These are phyloP conservation scores for Camelus dromedarius DNA, from an alignment of 2,113 vertebrate genomes.

Conservation along the genomic window DNA sequence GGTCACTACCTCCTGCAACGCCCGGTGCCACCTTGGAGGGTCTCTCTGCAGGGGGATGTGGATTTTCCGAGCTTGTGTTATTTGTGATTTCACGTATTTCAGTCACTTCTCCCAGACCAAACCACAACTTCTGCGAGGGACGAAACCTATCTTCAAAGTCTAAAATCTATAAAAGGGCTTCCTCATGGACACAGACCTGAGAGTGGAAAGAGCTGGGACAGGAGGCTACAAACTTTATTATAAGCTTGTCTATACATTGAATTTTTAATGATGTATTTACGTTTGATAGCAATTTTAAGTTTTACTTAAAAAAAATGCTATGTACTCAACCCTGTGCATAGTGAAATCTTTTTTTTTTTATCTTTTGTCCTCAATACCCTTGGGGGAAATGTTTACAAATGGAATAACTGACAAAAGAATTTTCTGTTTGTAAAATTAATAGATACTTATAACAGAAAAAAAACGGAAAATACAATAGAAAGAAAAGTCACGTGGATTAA, in stretches of 20 bases:
- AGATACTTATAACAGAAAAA: neutral
- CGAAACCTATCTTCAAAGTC: neutral
- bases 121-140: neutral
- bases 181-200: neutral
- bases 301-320: neutral
- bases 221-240: neutral
- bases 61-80: rapidly evolving
- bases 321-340: neutral
- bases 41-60: neutral
- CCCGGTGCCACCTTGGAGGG: neutral
- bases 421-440: neutral
- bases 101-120: neutral
- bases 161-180: neutral
- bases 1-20: neutral
- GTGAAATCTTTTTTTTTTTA: neutral
- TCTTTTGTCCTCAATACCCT: neutral
- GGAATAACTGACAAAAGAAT: neutral
- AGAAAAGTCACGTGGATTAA: neutral
- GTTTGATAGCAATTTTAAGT: neutral
- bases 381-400: neutral
- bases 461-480: neutral
- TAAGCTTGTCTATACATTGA: neutral
- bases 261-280: neutral
- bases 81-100: neutral
- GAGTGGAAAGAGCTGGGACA: rapidly evolving